Evolutionary conservation across 2,113 vertebrate species (phyloP), one percentile per base, ranked within the genome.

Genomic region (Euleptes europaea): DNA sequence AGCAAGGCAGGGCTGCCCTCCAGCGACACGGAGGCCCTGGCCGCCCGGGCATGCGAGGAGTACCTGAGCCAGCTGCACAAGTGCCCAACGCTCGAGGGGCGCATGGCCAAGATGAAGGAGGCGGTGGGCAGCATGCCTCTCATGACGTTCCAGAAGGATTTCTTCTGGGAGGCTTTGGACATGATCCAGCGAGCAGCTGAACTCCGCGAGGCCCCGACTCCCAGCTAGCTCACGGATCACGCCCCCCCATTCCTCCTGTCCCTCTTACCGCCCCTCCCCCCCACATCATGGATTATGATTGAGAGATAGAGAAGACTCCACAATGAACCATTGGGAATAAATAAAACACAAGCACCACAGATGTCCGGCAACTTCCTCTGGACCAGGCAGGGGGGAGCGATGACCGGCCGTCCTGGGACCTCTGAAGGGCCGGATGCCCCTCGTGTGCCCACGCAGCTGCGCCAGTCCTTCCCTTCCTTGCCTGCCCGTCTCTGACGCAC

Each of bases 151-250:
- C 95, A 96, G 87, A 94, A 89, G 70, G 90, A 93, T 73, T 95
- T 95, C 83, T 94, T 96, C 78, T 92, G 92, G 90, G 91, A 94
- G 70, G 95, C 96, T 4, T 75, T 96, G 89, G 89, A 92, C 88
- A 93, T 94, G 80, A 84, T 95, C 70, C 94, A 95, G 88, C 90
- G 80, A n/a, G 85, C 88, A 11, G 83, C 89, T 23, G 82, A 60
- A 9, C 67, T 82, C 44, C 83, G n/a, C 38, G 74, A 83, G 19
- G 47, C 69, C 87, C 67, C 82, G 74, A 0, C n/a, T 42, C 60
- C 85, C 89, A 83, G 92, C 93, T 78, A 93, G 88, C 81, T 13
- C 35, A 2, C 33, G 1, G 72, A 1, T 5, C 44, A 75, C 67
- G 86, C 70, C 33, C 72, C 47, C 63, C 65, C 33, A 2, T 17